A percentile compares a stretch with the other conserved stretches of the same genome.
Evolutionary conservation across 2,113 vertebrate genomes (phyloP).

Genomic region (Gallinago jamesoni): DNA sequence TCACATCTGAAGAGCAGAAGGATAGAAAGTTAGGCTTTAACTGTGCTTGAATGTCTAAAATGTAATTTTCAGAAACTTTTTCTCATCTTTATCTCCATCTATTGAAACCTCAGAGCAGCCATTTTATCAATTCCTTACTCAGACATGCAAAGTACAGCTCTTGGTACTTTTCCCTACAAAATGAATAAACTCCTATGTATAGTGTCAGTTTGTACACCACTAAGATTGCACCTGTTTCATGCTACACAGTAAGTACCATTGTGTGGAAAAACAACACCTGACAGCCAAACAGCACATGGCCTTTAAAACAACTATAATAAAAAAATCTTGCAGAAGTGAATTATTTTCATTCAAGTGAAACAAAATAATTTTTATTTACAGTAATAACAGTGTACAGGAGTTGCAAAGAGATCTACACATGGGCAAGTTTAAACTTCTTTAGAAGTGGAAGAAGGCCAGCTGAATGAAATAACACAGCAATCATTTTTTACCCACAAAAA

Average conservation of each 20-base stretch:
- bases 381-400: neutral
- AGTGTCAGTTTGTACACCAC: neutral
- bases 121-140: neutral
- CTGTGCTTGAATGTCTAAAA: neutral
- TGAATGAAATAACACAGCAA: conserved; percentile 10
- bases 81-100: neutral
- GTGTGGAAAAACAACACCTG: neutral
- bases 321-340: conserved; percentile 12
- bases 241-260: neutral
- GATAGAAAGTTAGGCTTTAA: neutral
- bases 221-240: neutral
- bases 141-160: neutral
- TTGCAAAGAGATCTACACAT: conserved; percentile 2
- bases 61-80: neutral
- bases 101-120: neutral
- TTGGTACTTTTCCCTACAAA: neutral
- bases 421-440: neutral
- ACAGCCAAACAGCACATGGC: neutral
- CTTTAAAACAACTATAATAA: neutral
- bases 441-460: neutral
- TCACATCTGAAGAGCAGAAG: neutral
- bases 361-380: conserved; percentile 2
- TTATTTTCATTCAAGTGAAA: neutral
- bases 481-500: neutral
- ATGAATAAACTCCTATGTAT: neutral